Conservation (phyloP, 1,140 invertebrate genomes). For the Papilio dardanus region DNA sequence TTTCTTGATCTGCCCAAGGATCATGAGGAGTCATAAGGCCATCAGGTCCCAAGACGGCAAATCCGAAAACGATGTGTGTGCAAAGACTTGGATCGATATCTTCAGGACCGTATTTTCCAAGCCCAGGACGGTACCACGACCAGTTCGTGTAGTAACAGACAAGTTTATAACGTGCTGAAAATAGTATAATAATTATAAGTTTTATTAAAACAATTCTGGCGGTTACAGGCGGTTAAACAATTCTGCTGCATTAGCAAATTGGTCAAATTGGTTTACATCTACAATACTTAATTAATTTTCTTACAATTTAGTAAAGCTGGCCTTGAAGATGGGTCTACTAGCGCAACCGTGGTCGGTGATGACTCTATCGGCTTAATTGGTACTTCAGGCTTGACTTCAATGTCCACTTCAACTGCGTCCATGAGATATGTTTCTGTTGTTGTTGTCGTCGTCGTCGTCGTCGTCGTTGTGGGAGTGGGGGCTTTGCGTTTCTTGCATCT, state of each 20-base stretch:
- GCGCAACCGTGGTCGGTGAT: slow-evolving; percentile 44
- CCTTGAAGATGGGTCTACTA: slow-evolving; percentile 47
- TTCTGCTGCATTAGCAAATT: too few relatives aligned
- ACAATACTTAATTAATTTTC: neutral
- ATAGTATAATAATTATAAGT: slow-evolving; percentile 15
- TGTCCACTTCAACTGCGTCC: slow-evolving; percentile 36
- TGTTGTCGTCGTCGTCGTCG: slow-evolving; percentile 49
- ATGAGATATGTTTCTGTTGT: slow-evolving; percentile 41
- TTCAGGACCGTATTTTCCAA: slow-evolving; percentile 91
- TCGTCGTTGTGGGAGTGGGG: slow-evolving; percentile 43
- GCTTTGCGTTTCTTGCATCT: slow-evolving; percentile 82
- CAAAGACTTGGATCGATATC: slow-evolving; percentile 93
- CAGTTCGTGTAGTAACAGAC: slow-evolving; percentile 97
- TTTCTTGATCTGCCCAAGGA: slow-evolving; percentile 94
- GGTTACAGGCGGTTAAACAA: too few relatives aligned
- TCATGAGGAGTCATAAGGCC: slow-evolving; percentile 92
- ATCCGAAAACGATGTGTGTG: slow-evolving; percentile 96
- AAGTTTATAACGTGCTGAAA: slow-evolving; percentile 86
- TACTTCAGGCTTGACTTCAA: slow-evolving; percentile 44
- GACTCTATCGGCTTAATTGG: slow-evolving; percentile 41
- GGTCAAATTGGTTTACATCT: neutral
- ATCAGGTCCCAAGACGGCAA: slow-evolving; percentile 92
- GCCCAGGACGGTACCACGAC: slow-evolving; percentile 94
- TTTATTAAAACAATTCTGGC: too few relatives aligned
- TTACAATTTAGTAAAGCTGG: slow-evolving; percentile 53